Conservation (phyloP, 2,797 vertebrate genomes). For the Lateolabrax maculatus region DNA sequence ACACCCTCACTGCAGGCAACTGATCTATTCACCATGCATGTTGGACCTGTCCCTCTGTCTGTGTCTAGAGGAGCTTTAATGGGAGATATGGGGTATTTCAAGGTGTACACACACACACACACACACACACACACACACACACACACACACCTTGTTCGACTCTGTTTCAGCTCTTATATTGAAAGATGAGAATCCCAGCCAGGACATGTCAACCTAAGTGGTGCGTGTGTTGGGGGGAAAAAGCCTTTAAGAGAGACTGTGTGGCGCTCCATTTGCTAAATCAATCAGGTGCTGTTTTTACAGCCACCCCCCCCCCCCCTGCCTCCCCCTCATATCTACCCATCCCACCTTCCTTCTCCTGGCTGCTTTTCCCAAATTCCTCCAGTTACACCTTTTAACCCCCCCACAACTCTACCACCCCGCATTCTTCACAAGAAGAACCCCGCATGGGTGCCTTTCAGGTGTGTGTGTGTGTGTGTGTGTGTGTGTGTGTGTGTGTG, state of each 20-base stretch:
- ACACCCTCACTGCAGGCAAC: conserved; percentile 43
- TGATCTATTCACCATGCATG: conserved; percentile 60
- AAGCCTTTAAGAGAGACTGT: conserved; percentile 49
- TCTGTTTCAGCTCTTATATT: conserved; percentile 63
- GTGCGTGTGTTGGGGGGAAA: conserved; percentile 35
- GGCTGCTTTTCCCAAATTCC: conserved; percentile 60
- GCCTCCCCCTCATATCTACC: conserved; percentile 52
- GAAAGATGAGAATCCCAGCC: conserved; percentile 85
- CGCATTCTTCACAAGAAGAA: conserved; percentile 71
- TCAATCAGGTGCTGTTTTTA: conserved; percentile 89
- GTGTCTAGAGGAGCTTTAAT: conserved; percentile 52
- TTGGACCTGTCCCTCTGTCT: conserved; percentile 37
- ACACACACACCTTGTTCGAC: conserved; percentile 41
- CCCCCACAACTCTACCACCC: conserved; percentile 41
- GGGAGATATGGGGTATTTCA: conserved; percentile 35
- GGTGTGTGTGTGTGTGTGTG: conserved; percentile 64
- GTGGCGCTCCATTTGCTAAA: conserved; percentile 89
- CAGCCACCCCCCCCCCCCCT: conserved; percentile 67
- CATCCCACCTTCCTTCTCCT: conserved; percentile 68
- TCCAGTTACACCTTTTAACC: conserved; percentile 68
- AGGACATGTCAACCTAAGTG: conserved; percentile 76
- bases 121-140: conserved; percentile 28
- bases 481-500: conserved; percentile 3
- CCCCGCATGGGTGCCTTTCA: conserved; percentile 74
- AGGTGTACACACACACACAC: conserved; percentile 27